Conservation (phyloP, 1,140 invertebrate genomes). For the Bombus consobrinus region DNA sequence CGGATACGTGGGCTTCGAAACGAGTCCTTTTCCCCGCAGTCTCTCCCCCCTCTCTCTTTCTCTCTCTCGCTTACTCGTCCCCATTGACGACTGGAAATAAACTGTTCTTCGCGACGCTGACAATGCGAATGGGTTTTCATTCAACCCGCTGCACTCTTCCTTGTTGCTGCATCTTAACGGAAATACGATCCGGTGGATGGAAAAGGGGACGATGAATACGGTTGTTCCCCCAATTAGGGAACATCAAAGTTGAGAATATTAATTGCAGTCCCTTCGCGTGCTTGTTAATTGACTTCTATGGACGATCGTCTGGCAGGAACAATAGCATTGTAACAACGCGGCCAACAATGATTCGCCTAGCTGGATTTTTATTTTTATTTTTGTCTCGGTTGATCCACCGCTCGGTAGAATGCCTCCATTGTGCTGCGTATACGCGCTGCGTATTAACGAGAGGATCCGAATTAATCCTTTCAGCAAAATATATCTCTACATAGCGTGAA, state of each 20-base stretch:
- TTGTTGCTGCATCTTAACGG: neutral
- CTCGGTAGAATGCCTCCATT: neutral
- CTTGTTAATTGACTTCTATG: slow-evolving; percentile 39
- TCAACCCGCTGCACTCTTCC: neutral
- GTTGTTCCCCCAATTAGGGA: slow-evolving; percentile 19
- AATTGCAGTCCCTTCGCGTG: slow-evolving; percentile 7
- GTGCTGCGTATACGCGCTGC: neutral
- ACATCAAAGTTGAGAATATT: neutral
- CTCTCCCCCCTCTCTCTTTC: too few species aligned
- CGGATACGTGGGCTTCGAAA: slow-evolving; percentile 50
- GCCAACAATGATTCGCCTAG: neutral
- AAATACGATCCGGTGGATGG: neutral
- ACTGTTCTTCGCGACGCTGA: slow-evolving; percentile 21
- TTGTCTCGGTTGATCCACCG: neutral
- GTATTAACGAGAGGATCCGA: neutral
- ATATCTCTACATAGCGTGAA: neutral
- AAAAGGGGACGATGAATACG: too few species aligned
- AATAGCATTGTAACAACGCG: neutral
- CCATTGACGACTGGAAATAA: slow-evolving; percentile 53
- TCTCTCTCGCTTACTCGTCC: neutral
- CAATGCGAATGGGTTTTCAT: slow-evolving; percentile 45
- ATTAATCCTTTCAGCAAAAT: neutral
- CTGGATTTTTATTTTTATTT: neutral
- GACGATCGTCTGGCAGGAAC: neutral
- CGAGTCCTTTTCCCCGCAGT: slow-evolving; percentile 19